A percentile compares a stretch with the other conserved stretches of the same genome.
phyloP scores from a whole-genome alignment of 2,113 vertebrate species.

The Galemys pyrenaicus region DNA sequence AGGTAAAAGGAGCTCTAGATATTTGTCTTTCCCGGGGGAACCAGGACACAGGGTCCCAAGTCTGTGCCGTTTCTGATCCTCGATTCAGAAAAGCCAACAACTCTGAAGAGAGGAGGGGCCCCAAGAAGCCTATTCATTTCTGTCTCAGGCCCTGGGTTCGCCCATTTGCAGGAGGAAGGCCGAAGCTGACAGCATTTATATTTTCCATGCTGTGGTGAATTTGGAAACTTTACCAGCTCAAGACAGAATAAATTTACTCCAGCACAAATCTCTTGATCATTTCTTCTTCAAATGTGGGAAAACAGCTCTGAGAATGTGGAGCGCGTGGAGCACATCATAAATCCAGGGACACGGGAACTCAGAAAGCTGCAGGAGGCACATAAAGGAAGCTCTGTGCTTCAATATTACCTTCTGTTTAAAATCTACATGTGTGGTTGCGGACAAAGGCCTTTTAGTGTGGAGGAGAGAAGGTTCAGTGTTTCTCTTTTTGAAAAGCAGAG shows the following conservation, averaged over 20 bases:
- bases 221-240: conserved; percentile 86
- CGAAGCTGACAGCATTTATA: conserved; percentile 84
- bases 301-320: conserved; percentile 86
- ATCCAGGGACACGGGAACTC: conserved; percentile 87
- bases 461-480: conserved; percentile 86
- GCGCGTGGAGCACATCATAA: conserved; percentile 88
- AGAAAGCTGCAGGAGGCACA: conserved; percentile 86
- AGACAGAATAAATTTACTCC: conserved; percentile 88
- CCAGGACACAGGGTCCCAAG: neutral
- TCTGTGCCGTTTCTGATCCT: conserved; percentile 63
- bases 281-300: conserved; percentile 88
- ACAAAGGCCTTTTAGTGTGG: conserved; percentile 89
- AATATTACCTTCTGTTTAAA: conserved; percentile 88
- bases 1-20: neutral
- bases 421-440: conserved; percentile 89
- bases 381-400: conserved; percentile 88
- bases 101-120: conserved; percentile 66
- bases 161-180: conserved; percentile 79
- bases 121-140: conserved; percentile 71
- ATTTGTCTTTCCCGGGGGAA: conserved; percentile 50
- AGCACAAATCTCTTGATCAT: conserved; percentile 88
- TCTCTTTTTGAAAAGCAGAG: conserved; percentile 77
- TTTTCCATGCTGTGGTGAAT: conserved; percentile 88
- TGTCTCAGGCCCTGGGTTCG: conserved; percentile 68
- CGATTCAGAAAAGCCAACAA: conserved; percentile 69